Percentiles rank a stretch among this genome's conserved stretches.
Conservation (phyloP, 2,888 invertebrate genomes). For the Tinea trinotella region DNA sequence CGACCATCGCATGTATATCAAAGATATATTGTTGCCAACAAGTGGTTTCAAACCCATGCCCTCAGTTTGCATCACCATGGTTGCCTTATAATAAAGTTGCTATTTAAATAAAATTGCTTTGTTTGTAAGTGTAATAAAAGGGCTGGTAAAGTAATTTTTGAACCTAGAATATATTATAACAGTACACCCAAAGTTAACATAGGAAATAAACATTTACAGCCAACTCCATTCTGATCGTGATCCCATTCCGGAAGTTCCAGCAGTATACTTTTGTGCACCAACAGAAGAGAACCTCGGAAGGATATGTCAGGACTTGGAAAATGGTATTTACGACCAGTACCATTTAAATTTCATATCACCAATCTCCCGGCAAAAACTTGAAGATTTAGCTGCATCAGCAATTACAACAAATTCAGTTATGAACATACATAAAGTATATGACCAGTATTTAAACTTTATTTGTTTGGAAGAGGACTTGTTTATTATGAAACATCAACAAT, state of each 20-base stretch:
- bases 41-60: too few species aligned
- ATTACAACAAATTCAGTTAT: conserved; percentile 92
- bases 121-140: too few species aligned
- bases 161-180: too few species aligned
- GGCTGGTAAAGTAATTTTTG: too few species aligned
- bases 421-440: conserved; percentile 95
- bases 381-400: conserved; percentile 94
- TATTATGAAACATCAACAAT: conserved; percentile 92
- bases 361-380: conserved; percentile 92
- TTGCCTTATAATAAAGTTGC: too few species aligned
- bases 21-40: too few species aligned
- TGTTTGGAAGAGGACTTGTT: conserved; percentile 98
- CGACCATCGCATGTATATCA: too few species aligned
- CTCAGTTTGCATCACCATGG: too few species aligned
- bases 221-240: conserved; percentile 90
- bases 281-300: conserved; percentile 96
- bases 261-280: conserved; percentile 97
- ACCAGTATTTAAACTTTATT: conserved; percentile 99
- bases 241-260: conserved; percentile 98
- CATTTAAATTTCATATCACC: conserved; percentile 98
- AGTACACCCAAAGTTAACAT: too few species aligned
- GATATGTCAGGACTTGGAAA: conserved; percentile 91
- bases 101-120: too few species aligned
- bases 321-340: conserved; percentile 93
- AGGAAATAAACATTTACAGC: conserved; percentile 52